phyloP scores from a whole-genome alignment of 2,888 invertebrate genomes.

The Mystacides longicornis region DNA sequence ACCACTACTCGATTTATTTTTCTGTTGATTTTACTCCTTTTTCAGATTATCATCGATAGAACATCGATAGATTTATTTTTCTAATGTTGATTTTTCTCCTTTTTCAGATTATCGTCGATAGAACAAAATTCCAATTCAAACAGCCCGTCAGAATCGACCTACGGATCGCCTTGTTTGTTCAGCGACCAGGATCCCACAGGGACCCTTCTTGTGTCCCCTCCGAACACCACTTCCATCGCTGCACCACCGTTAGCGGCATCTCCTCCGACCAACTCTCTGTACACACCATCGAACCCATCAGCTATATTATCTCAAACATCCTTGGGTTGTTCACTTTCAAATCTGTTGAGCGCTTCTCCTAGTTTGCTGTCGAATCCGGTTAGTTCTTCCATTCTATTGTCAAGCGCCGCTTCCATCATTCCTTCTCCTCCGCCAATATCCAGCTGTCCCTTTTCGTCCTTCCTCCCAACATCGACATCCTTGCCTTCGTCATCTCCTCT shows the following conservation, averaged over 20 bases:
- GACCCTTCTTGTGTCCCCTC: neutral
- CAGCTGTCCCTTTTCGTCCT: neutral
- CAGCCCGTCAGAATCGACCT: slow-evolving; percentile 56
- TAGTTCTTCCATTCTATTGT: neutral
- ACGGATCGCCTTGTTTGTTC: slow-evolving; percentile 47
- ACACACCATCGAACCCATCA: slow-evolving; percentile 3
- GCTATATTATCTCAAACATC: slow-evolving; percentile 2
- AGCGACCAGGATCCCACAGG: slow-evolving; percentile 29
- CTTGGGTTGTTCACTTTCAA: slow-evolving; percentile 11
- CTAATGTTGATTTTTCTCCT: slow-evolving; percentile 7
- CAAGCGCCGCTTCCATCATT: neutral
- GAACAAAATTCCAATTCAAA: slow-evolving; percentile 50
- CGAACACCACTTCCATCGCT: slow-evolving; percentile 9
- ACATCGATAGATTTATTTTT: neutral
- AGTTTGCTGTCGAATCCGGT: neutral
- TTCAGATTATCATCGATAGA: neutral
- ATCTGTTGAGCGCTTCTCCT: slow-evolving; percentile 10
- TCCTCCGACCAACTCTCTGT: slow-evolving; percentile 15
- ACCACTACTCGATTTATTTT: neutral
- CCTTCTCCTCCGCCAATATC: slow-evolving; percentile 8
- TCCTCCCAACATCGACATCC: neutral
- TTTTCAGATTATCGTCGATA: slow-evolving; percentile 41
- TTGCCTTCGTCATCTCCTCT: slow-evolving; percentile 2
- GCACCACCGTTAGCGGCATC: neutral
- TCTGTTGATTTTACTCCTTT: neutral